A percentile compares a stretch with the other conserved stretches of the same genome.
phyloP scores from a whole-genome alignment of 1,140 invertebrate species.

The Pollicipes pollicipes region DNA sequence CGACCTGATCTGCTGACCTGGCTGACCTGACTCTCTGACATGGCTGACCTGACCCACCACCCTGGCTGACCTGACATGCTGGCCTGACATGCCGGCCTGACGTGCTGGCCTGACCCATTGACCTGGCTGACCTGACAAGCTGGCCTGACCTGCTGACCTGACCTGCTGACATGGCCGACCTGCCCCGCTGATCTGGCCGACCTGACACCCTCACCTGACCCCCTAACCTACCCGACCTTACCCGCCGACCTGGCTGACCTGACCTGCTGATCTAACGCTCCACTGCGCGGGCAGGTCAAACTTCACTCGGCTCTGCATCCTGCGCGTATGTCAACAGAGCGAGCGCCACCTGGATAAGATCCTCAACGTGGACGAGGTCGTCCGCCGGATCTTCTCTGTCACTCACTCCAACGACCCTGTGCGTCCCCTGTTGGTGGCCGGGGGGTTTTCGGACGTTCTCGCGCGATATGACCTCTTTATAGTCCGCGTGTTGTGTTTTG shows the following conservation, averaged over 20 bases:
- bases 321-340: constrained; percentile 83
- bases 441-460: too few relatives aligned
- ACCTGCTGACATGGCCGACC: too few relatives aligned
- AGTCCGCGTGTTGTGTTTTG: too few relatives aligned
- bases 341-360: constrained; percentile 94
- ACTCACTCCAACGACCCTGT: constrained; percentile 90
- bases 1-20: constrained; percentile 6
- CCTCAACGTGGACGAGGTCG: constrained; percentile 87
- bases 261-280: too few relatives aligned
- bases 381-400: constrained; percentile 79
- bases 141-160: background rate
- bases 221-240: constrained; percentile 12
- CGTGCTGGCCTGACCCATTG: background rate
- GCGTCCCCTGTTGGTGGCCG: constrained; percentile 15
- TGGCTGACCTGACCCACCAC: constrained; percentile 8
- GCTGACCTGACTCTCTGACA: background rate
- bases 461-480: too few relatives aligned
- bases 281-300: constrained; percentile 43
- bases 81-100: too few relatives aligned
- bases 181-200: constrained; percentile 5
- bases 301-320: constrained; percentile 79
- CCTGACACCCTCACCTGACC: background rate
- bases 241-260: too few relatives aligned
- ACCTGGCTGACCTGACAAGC: background rate
- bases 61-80: too few relatives aligned